Evolutionary conservation across 2,113 vertebrate species (phyloP).

Genomic region (Bagarius yarrelli): DNA sequence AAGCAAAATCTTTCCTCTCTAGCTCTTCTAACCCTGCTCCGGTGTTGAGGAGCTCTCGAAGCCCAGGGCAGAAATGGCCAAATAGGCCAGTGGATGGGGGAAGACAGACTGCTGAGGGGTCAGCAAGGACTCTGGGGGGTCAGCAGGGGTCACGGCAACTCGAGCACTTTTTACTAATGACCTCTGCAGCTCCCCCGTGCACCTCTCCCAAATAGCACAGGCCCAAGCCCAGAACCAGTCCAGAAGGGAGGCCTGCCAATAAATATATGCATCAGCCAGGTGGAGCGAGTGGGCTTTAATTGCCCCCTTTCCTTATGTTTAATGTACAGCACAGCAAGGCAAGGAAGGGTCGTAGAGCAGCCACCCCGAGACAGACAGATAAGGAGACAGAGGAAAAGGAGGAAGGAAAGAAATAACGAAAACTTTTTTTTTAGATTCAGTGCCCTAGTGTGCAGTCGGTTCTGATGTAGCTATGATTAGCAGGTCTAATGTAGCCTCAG

Average conservation of each 20-base stretch:
- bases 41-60: constrained; percentile 14
- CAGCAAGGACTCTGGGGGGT: constrained; percentile 49
- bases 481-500: constrained; percentile 19
- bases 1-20: constrained; percentile 32
- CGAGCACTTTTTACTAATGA: constrained; percentile 48
- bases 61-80: constrained; percentile 28
- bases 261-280: constrained; percentile 75
- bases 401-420: neutral
- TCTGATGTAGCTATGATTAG: constrained; percentile 45
- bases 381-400: constrained; percentile 15
- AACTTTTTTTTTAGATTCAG: constrained; percentile 8
- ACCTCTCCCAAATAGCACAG: constrained; percentile 41
- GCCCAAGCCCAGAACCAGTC: constrained; percentile 40
- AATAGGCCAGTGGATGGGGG: constrained; percentile 13
- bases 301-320: constrained; percentile 78
- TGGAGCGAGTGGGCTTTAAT: constrained; percentile 71
- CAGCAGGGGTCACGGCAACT: constrained; percentile 49
- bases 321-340: constrained; percentile 68
- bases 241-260: constrained; percentile 56
- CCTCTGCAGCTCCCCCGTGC: constrained; percentile 44
- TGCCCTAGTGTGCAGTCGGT: constrained; percentile 17
- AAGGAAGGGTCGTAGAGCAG: constrained; percentile 46
- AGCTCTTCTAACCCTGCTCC: constrained; percentile 39
- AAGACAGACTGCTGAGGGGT: constrained; percentile 47
- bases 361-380: constrained; percentile 25